Evolutionary conservation across 2,888 invertebrate genomes (phyloP).

Genomic region (Drosophila mercatorum): DNA sequence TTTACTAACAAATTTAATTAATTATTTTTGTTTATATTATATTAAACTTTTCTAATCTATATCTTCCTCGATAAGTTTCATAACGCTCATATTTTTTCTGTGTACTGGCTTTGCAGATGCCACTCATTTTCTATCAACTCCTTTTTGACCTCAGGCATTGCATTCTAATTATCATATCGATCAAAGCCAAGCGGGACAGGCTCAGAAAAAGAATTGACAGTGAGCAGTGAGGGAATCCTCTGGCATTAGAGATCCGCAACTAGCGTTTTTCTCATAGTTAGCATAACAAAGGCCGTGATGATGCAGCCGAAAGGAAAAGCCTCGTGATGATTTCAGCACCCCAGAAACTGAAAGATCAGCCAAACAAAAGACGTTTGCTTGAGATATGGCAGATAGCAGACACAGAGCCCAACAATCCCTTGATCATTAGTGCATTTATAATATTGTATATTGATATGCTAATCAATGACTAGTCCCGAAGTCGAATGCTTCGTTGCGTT

Average conservation of each 20-base stretch:
- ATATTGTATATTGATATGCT: constrained; percentile 76
- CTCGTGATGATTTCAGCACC: constrained; percentile 79
- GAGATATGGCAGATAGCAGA: constrained; percentile 35
- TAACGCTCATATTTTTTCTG: constrained; percentile 8
- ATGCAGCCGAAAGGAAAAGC: constrained; percentile 52
- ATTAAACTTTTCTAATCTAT: neutral
- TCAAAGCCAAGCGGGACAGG: constrained; percentile 48
- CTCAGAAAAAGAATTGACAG: constrained; percentile 69
- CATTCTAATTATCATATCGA: constrained; percentile 79
- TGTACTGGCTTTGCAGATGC: constrained; percentile 45
- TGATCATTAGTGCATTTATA: constrained; percentile 71
- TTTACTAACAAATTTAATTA: too few relatives aligned
- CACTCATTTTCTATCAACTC: constrained; percentile 44
- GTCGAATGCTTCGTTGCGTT: constrained; percentile 39
- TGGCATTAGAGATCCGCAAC: constrained; percentile 29
- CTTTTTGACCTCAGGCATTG: constrained; percentile 58
- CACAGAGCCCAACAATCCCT: constrained; percentile 69
- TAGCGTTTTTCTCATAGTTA: constrained; percentile 72
- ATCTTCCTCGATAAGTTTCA: neutral
- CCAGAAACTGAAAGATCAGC: constrained; percentile 55
- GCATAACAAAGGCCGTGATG: constrained; percentile 76
- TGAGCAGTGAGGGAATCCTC: constrained; percentile 42
- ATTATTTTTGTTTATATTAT: too few relatives aligned
- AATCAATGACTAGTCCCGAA: constrained; percentile 59
- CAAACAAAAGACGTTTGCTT: constrained; percentile 35